Evolutionary conservation across 2,797 vertebrate species (phyloP).

Genomic region (Alectoris magna): DNA sequence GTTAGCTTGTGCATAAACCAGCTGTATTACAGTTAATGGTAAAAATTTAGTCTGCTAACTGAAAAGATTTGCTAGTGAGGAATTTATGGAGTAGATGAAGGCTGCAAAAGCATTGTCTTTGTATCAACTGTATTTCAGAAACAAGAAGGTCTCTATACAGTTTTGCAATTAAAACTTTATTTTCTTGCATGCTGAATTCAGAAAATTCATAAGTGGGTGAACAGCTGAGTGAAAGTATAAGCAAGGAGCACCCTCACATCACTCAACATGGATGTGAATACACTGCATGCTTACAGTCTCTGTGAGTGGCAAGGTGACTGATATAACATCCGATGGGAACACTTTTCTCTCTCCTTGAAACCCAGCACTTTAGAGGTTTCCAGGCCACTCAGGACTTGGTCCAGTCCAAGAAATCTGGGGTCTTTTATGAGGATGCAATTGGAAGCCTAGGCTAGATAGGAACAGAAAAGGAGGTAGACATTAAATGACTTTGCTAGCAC

Average conservation of each 20-base stretch:
- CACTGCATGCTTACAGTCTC: no score
- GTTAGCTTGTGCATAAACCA: neutral
- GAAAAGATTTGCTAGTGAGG: neutral
- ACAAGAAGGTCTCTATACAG: neutral
- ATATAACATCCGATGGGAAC: neutral
- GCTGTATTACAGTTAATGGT: no score
- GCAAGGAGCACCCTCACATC: neutral
- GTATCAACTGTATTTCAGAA: neutral
- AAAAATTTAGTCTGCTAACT: neutral
- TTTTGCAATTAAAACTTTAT: neutral
- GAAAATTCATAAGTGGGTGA: neutral
- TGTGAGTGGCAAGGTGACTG: neutral
- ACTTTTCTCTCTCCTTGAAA: neutral
- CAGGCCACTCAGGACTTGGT: neutral
- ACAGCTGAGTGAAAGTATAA: neutral
- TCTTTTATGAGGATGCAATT: neutral
- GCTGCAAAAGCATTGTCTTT: neutral
- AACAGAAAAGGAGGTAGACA: neutral
- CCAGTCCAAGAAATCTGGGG: neutral
- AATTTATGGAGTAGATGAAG: neutral
- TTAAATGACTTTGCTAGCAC: neutral
- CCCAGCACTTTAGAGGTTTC: neutral
- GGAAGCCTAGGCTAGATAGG: neutral
- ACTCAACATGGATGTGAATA: rapidly evolving
- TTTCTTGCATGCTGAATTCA: neutral